phyloP scores from a whole-genome alignment of 1,140 invertebrate species.

The Orius insidiosus region DNA sequence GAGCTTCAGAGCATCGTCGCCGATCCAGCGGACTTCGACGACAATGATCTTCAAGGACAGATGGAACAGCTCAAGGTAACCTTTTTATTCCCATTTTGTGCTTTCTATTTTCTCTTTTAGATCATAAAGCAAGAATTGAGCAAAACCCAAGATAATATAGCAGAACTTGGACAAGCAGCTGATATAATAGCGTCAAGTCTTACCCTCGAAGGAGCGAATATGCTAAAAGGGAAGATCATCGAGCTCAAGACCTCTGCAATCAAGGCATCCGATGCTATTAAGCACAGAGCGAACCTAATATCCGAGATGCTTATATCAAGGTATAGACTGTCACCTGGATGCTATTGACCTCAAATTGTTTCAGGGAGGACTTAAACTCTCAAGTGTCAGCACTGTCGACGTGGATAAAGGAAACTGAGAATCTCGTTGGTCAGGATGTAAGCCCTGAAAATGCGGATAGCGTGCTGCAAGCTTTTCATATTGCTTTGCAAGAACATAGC shows the following conservation, averaged over 20 bases:
- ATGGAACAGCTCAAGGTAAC: constrained; percentile 17
- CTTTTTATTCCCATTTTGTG: too few relatives aligned
- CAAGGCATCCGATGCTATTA: constrained; percentile 49
- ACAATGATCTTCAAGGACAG: constrained; percentile 23
- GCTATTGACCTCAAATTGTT: too few relatives aligned
- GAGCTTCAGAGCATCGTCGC: constrained; percentile 35
- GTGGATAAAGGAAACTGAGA: constrained; percentile 59
- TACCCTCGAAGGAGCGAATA: constrained; percentile 51
- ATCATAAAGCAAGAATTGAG: constrained; percentile 64
- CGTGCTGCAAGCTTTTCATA: constrained; percentile 58
- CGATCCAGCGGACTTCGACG: constrained; percentile 35
- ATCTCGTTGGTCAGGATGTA: constrained; percentile 5
- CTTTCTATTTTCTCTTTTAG: constrained; percentile 17
- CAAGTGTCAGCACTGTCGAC: constrained; percentile 64
- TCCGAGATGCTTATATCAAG: constrained; percentile 58
- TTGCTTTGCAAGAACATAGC: constrained; percentile 58
- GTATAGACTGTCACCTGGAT: constrained; percentile 18
- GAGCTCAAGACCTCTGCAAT: constrained; percentile 53
- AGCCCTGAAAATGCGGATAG: constrained; percentile 36
- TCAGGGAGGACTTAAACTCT: constrained; percentile 63
- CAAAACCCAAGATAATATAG: constrained; percentile 61
- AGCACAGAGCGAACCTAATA: constrained; percentile 54
- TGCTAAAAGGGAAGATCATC: constrained; percentile 49
- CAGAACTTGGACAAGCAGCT: constrained; percentile 55
- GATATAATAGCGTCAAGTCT: constrained; percentile 59